Evolutionary conservation across 2,888 invertebrate species (phyloP), one percentile per base, ranked within the genome.

Genomic region (Noctua comes): DNA sequence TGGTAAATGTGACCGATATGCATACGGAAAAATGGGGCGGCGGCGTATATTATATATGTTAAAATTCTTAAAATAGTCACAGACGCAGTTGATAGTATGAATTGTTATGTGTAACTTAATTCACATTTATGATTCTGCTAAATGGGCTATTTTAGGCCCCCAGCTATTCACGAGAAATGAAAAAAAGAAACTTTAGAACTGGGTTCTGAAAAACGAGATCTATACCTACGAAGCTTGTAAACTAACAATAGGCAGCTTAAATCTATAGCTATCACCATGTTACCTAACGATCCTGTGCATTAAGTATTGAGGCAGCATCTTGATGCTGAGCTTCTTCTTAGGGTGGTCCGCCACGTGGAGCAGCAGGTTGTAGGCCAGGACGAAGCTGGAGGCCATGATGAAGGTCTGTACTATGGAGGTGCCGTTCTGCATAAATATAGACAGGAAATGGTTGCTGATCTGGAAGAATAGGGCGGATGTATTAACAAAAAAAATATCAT

Each of bases 341-440:
- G 89, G 81, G 59, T 87, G 85, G 65, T 87, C 87, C 46, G 91
- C 90, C 2, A 90, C 83, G 73, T 86, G 77, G 1, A 93, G 76
- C 40, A 95, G 91, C 73, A 94, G 84, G 82, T 92, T 94, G 90
- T 94, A 94, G 0, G 93, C 91, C 48, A 95, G 86, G n/a, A 95
- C 90, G 87, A 95, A 95, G 82, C 90, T 91, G 57, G 95, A 95
- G 1, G 90, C 80, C 88, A 95, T 90, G 77, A 95, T 88, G 89
- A 94, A 95, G 1, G 87, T 90, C 72, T 95, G 95, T 21, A 94
- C 93, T n/a, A 94, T 86, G 7, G 89, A 88, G 0, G 94, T 90
- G 13, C 94, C 94, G 82, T 95, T 95, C 73, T 92, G 92, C 68
- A 94, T 81, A 69, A 91, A 88, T 69, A 89, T 90, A 6, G 93